phyloP scores from a whole-genome alignment of 2,113 vertebrate species.

The Motacilla alba region DNA sequence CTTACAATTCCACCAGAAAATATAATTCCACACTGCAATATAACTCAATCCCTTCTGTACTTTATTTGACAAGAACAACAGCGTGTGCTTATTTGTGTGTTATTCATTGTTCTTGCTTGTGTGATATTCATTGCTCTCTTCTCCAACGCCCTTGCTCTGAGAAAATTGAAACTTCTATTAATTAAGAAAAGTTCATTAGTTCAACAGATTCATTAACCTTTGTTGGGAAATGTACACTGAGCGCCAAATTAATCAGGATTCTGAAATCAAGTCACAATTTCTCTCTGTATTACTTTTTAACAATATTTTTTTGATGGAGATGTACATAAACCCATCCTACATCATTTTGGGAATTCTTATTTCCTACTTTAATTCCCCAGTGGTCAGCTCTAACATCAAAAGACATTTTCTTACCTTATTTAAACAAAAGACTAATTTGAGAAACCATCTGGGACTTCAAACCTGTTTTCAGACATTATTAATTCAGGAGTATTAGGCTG shows the following conservation, averaged over 20 bases:
- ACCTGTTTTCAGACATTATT: slow-evolving; percentile 33
- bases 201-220: slow-evolving; percentile 65
- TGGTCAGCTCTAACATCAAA: neutral
- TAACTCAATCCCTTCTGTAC: neutral
- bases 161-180: slow-evolving; percentile 57
- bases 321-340: neutral
- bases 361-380: neutral
- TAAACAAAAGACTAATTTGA: slow-evolving; percentile 16
- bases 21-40: neutral
- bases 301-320: neutral
- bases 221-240: slow-evolving; percentile 51
- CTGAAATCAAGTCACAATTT: slow-evolving; percentile 26
- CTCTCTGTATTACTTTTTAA: neutral
- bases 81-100: neutral
- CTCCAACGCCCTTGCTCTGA: neutral
- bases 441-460: neutral
- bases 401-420: neutral
- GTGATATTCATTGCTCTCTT: neutral
- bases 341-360: neutral
- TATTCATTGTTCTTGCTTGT: neutral
- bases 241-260: slow-evolving; percentile 62
- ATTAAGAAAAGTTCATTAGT: slow-evolving; percentile 57
- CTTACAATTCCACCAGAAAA: neutral
- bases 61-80: neutral
- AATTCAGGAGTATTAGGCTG: slow-evolving; percentile 1